Percentiles rank a stretch among this genome's conserved stretches.
Evolutionary conservation across 2,888 invertebrate genomes (phyloP).

Genomic region (Meiosimyza decipiens): DNA sequence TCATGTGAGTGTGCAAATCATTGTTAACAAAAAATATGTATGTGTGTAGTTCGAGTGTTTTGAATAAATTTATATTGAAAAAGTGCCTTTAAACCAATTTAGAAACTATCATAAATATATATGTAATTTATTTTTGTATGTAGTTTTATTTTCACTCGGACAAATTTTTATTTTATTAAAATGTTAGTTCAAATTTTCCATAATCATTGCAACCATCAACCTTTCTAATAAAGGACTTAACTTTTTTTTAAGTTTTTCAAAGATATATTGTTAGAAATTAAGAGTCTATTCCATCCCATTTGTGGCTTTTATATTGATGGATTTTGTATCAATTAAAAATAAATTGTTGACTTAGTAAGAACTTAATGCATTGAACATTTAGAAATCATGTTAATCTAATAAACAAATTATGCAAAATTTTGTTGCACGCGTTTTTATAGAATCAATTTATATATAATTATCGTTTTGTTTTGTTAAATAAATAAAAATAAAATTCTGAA

Average conservation of each 20-base stretch:
- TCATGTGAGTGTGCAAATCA: neutral
- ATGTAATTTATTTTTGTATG: neutral
- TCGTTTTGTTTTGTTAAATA: too few relatives aligned
- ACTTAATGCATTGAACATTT: too few relatives aligned
- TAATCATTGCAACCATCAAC: neutral
- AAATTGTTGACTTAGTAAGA: too few relatives aligned
- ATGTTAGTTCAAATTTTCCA: slow-evolving; percentile 4
- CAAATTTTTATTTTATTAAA: neutral
- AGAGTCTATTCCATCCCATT: too few relatives aligned
- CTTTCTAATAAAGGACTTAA: neutral
- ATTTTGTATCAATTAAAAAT: too few relatives aligned
- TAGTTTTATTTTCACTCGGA: neutral
- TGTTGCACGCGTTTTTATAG: too few relatives aligned
- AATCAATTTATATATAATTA: too few relatives aligned
- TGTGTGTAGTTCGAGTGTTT: slow-evolving; percentile 21
- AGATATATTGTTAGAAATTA: too few relatives aligned
- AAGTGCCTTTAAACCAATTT: slow-evolving; percentile 48
- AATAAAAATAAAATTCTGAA: too few relatives aligned
- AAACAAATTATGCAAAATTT: too few relatives aligned
- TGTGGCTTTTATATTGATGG: too few relatives aligned
- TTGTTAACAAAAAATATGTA: slow-evolving; percentile 15
- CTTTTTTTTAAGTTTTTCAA: neutral
- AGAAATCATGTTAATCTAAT: too few relatives aligned
- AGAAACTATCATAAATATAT: slow-evolving; percentile 19
- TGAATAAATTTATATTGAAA: slow-evolving; percentile 39